phyloP scores from a whole-genome alignment of 2,113 vertebrate species.

The Pelodiscus sinensis region DNA sequence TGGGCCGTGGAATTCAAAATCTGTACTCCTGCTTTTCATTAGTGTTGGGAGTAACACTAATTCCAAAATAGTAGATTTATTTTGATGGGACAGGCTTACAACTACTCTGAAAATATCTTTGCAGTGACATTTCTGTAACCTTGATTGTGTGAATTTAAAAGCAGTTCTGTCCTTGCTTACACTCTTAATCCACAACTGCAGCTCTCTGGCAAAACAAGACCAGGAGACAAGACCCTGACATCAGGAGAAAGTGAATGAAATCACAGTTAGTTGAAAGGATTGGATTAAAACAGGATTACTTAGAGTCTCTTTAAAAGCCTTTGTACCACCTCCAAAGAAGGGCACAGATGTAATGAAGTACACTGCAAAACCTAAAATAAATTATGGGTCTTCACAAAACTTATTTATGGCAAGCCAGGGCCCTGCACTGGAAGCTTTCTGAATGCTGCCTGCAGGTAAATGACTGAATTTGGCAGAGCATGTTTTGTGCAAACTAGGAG shows the following conservation, averaged over 20 bases:
- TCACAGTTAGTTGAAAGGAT: background rate
- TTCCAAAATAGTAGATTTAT: no score
- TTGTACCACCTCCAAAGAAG: background rate
- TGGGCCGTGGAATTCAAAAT: no score
- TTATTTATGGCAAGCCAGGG: background rate
- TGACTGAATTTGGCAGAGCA: background rate
- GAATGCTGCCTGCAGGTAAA: background rate
- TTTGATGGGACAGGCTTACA: background rate
- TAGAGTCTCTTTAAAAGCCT: background rate
- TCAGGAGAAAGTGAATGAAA: background rate
- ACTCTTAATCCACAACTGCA: background rate
- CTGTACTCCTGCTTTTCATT: no score
- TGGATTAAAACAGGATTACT: background rate
- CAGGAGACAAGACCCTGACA: background rate
- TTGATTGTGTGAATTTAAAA: background rate
- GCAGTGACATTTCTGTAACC: background rate
- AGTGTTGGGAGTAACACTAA: no score
- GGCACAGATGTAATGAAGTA: background rate
- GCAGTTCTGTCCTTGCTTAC: background rate
- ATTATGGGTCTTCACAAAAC: background rate
- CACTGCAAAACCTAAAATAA: background rate
- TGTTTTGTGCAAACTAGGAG: background rate
- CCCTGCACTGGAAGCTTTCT: background rate
- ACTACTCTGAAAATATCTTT: background rate
- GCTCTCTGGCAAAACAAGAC: background rate